Base-by-base conservation (phyloP, 2,888 invertebrate genomes). In the Arctia plantaginis region DNA sequence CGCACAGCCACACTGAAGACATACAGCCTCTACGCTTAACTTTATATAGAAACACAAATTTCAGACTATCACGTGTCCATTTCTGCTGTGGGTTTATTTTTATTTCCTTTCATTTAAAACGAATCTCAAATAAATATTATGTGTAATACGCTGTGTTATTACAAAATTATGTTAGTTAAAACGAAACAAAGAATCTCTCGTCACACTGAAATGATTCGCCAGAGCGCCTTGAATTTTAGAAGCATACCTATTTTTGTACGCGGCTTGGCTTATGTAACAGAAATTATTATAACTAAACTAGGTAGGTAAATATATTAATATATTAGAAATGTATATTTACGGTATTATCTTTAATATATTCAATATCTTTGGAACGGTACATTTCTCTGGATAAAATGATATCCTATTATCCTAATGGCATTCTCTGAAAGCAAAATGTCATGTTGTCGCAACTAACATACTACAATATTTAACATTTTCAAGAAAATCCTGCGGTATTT, bases 1-100 rank as follows among this genome's bases (percentile, higher is more conserved):
- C 83, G 78, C 72, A 79, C 77, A 75, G 77, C 47, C 76, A 66
- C 62, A 66, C 69, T 41, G 47, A 79, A 77, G 64, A 72, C 33
- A 70, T 41, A 76, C 55, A 68, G 71, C 66, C 51, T 67, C 33
- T 27, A 65, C 72, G 59, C 47, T 41, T 12, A 39, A 15, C 20
- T 68, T 73, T 83, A 83, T 82, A 82, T 78, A 64, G 69, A 39
- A 30, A 67, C 39, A 69, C 44, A 70, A 65, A 71, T 68, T 66
- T 51, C 74, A 72, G 74, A 77, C 74, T 68, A 59, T 64, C 74
- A 69, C 69, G 27, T 74, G 71, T 71, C n/a, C 65, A 41, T 64
- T 35, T 12, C 6, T 51, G 62, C 47, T 73, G 66, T 66, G 77
- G 65, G 27, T 8, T 51, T 44, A 41, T 71, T 70, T 27, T 71